Conservation (phyloP, 1,140 invertebrate species). For the Hylaeus volcanicus region DNA sequence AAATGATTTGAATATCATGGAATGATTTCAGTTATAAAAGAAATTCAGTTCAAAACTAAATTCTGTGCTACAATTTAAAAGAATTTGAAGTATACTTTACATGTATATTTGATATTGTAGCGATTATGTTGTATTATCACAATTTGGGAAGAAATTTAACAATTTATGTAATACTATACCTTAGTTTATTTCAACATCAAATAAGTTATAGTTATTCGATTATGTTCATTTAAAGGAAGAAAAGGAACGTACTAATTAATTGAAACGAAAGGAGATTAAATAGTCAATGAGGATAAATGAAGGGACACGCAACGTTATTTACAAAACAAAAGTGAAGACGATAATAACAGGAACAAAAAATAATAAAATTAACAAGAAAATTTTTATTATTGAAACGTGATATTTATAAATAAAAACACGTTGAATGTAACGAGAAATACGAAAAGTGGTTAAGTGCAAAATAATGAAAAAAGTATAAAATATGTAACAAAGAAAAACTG, state of each 20-base stretch:
- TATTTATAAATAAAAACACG: neutral
- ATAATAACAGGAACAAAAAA: neutral
- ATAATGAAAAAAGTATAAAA: neutral
- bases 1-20: neutral
- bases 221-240: neutral
- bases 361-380: neutral
- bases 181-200: conserved; percentile 1
- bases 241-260: conserved; percentile 10
- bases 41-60: neutral
- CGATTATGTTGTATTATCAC: neutral
- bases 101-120: neutral
- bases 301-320: neutral
- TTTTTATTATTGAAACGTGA: conserved; percentile 6
- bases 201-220: conserved; percentile 5
- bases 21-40: neutral
- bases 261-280: neutral
- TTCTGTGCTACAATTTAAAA: neutral
- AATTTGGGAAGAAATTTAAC: neutral
- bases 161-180: neutral
- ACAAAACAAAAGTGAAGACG: neutral
- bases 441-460: conserved; percentile 15
- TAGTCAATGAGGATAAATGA: neutral
- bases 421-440: conserved; percentile 6
- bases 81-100: neutral
- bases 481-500: conserved; percentile 11